These are phyloP conservation scores for Conops quadrifasciatus DNA, from an alignment of 2,888 invertebrate genomes.

Conservation along the genomic window DNA sequence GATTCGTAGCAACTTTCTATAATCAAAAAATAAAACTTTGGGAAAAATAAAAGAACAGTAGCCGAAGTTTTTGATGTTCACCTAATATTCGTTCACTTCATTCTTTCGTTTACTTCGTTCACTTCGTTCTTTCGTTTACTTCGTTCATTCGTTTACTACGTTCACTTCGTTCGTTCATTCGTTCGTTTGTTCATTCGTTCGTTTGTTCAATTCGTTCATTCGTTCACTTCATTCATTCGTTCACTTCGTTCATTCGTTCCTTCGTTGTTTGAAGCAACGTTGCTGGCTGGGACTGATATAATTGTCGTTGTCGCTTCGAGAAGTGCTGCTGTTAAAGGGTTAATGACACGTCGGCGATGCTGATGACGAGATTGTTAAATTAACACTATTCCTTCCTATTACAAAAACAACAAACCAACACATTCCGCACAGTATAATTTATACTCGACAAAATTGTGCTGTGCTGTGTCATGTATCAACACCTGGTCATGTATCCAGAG, in stretches of 20 bases:
- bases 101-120: neutral
- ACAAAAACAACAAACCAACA: conserved; percentile 8
- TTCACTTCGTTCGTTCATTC: neutral
- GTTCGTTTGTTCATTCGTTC: neutral
- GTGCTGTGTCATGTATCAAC: no score
- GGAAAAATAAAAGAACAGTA: neutral
- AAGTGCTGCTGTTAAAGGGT: neutral
- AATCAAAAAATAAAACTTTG: no score
- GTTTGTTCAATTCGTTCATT: neutral
- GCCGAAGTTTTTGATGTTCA: conserved; percentile 7
- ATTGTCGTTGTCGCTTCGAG: neutral
- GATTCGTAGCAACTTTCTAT: no score
- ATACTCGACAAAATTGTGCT: neutral
- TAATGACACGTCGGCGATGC: neutral
- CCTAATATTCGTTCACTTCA: neutral
- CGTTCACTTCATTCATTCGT: no score
- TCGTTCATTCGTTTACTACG: neutral
- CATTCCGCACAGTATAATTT: conserved; percentile 12
- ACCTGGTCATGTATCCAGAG: neutral
- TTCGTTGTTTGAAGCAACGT: neutral
- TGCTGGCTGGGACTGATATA: neutral
- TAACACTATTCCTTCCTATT: conserved; percentile 4
- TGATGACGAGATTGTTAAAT: neutral
- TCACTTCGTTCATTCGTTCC: neutral
- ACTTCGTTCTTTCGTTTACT: neutral